These are phyloP conservation scores for Panthera tigris DNA, from an alignment of 2,113 vertebrate genomes.

Conservation along the genomic window DNA sequence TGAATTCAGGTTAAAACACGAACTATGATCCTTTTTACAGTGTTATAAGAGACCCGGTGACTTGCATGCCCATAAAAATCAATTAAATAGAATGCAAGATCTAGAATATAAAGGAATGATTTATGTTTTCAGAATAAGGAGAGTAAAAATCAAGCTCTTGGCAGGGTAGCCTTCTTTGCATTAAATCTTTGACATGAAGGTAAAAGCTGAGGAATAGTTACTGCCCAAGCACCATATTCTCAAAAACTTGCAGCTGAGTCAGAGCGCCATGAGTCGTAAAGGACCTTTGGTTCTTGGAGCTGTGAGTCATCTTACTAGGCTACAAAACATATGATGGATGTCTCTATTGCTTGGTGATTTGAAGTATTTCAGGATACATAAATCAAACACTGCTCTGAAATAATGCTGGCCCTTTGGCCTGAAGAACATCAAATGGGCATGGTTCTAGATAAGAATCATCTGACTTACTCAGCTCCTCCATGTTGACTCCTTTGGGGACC, in stretches of 20 bases:
- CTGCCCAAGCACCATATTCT: constrained; percentile 60
- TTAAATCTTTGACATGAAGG: not conserved
- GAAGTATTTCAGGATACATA: constrained; percentile 52
- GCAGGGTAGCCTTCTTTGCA: not conserved
- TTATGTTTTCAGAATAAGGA: not conserved
- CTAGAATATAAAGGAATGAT: not conserved
- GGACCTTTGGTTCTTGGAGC: constrained; percentile 74
- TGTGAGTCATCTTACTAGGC: constrained; percentile 71
- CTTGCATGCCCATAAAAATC: not conserved
- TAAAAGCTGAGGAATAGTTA: constrained; percentile 46
- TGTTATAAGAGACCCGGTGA: not conserved
- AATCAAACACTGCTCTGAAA: constrained; percentile 49
- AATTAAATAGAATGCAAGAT: not conserved
- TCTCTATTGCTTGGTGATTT: constrained; percentile 48
- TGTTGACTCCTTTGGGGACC: constrained; percentile 86
- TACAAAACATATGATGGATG: constrained; percentile 11
- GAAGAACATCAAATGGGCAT: not conserved
- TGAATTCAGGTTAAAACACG: not conserved
- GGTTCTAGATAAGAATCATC: not conserved
- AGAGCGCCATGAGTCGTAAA: not conserved
- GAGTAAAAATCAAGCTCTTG: not conserved
- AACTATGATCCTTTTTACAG: not conserved
- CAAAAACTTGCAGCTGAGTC: constrained; percentile 12
- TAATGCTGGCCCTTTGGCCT: not conserved
- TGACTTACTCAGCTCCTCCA: constrained; percentile 87